A percentile compares a stretch with the other conserved stretches of the same genome.
phyloP scores from a whole-genome alignment of 2,797 vertebrate species.

The Bovichtus diacanthus region DNA sequence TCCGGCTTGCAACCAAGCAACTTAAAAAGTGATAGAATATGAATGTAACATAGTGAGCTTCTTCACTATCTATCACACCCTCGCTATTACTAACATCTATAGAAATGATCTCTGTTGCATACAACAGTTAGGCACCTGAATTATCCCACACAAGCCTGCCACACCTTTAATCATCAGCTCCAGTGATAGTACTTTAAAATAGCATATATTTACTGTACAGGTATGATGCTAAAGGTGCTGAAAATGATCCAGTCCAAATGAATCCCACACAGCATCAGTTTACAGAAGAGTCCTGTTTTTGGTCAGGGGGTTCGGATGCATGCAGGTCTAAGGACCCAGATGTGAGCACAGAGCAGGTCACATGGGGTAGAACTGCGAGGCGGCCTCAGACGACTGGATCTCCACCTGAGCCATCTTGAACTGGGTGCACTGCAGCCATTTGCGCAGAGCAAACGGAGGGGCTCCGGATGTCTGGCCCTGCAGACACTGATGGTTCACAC shows the following conservation, averaged over 20 bases:
- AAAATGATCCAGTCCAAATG: constrained; percentile 54
- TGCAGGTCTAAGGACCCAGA: constrained; percentile 52
- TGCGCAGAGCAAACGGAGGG: constrained; percentile 91
- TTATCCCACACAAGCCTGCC: constrained; percentile 41
- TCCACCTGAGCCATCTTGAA: constrained; percentile 99
- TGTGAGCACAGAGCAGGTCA: constrained; percentile 80
- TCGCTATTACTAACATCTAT: constrained; percentile 59
- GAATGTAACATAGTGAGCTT: constrained; percentile 62
- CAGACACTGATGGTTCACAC: constrained; percentile 95
- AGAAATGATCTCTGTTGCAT: constrained; percentile 61
- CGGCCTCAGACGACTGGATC: constrained; percentile 98
- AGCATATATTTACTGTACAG: constrained; percentile 74
- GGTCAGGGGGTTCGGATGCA: constrained; percentile 40
- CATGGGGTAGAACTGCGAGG: constrained; percentile 99
- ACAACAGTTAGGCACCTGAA: constrained; percentile 64
- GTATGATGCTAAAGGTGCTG: constrained; percentile 56
- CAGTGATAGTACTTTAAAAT: constrained; percentile 61
- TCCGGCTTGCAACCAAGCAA: constrained; percentile 74
- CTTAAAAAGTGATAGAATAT: constrained; percentile 73
- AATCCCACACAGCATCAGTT: constrained; percentile 56
- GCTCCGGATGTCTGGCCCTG: constrained; percentile 88
- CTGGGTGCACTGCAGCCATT: constrained; percentile 98
- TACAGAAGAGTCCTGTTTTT: constrained; percentile 42
- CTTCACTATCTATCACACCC: constrained; percentile 54
- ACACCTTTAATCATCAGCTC: constrained; percentile 43